phyloP scores from a whole-genome alignment of 1,140 invertebrate genomes.

The Drosophila orena region DNA sequence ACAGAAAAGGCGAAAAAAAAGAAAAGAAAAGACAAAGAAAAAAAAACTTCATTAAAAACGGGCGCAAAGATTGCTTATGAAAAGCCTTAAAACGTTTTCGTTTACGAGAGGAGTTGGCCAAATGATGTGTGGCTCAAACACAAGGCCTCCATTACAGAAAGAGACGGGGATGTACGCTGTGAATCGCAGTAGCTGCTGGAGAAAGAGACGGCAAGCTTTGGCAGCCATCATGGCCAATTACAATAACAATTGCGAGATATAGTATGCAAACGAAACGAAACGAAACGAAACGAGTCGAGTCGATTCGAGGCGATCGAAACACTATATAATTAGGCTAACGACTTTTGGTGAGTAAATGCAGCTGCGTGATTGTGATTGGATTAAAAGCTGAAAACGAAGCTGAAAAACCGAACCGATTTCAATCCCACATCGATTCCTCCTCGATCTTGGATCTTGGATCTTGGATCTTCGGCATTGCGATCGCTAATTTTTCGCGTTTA shows the following conservation, averaged over 20 bases:
- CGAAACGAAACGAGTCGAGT: slow-evolving; percentile 32
- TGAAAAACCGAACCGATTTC: slow-evolving; percentile 25
- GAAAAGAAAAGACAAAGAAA: not conserved
- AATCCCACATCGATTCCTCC: slow-evolving; percentile 21
- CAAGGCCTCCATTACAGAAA: slow-evolving; percentile 49
- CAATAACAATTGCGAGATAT: slow-evolving; percentile 63
- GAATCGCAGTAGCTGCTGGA: not conserved
- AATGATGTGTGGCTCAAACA: slow-evolving; percentile 56
- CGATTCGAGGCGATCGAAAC: slow-evolving; percentile 24
- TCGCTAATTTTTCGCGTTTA: slow-evolving; percentile 84
- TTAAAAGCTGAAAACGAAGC: slow-evolving; percentile 55
- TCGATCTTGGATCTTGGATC: not conserved
- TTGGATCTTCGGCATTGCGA: slow-evolving; percentile 56
- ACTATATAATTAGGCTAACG: slow-evolving; percentile 70
- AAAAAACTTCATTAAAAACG: slow-evolving; percentile 38
- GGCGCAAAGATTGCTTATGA: slow-evolving; percentile 52
- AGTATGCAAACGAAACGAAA: slow-evolving; percentile 70
- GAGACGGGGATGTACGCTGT: not conserved
- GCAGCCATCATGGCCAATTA: slow-evolving; percentile 79
- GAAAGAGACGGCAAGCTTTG: slow-evolving; percentile 10
- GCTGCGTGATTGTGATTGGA: slow-evolving; percentile 83
- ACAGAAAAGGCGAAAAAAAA: not conserved
- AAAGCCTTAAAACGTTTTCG: slow-evolving; percentile 82
- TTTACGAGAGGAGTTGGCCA: slow-evolving; percentile 75
- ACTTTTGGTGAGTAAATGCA: slow-evolving; percentile 73